These are phyloP conservation scores for Hecatera dysodea DNA, from an alignment of 2,888 invertebrate species.

Conservation along the genomic window DNA sequence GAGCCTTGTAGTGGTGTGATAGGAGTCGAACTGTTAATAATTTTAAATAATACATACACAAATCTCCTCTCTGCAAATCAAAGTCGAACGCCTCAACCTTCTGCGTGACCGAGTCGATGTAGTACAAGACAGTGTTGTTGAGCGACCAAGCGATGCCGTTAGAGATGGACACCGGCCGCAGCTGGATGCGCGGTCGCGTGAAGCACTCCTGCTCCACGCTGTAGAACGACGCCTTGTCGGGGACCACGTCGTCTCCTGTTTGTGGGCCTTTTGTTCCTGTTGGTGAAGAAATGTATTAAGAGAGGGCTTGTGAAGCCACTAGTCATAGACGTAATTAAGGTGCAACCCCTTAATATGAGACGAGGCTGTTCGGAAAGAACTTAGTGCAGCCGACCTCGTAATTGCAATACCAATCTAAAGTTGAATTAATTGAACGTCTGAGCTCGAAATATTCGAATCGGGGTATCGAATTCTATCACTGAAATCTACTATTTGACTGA, in stretches of 20 bases:
- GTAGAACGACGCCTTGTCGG: slow-evolving; percentile 91
- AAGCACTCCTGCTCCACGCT: slow-evolving; percentile 81
- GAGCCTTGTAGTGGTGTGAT: too few species aligned
- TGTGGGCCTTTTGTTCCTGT: slow-evolving; percentile 92
- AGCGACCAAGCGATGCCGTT: slow-evolving; percentile 94
- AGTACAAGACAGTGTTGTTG: slow-evolving; percentile 93
- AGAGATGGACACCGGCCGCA: slow-evolving; percentile 91
- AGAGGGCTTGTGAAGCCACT: too few species aligned
- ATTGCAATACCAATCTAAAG: too few species aligned
- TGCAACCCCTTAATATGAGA: too few species aligned
- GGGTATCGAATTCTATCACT: too few species aligned
- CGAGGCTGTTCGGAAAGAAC: too few species aligned
- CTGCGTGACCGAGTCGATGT: slow-evolving; percentile 93
- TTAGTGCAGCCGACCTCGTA: too few species aligned
- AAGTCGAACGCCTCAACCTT: slow-evolving; percentile 93
- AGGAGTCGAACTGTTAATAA: too few species aligned
- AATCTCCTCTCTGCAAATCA: slow-evolving; percentile 82
- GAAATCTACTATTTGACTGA: too few species aligned
- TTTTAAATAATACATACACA: slow-evolving; percentile 72
- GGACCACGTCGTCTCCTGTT: slow-evolving; percentile 83
- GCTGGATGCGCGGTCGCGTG: slow-evolving; percentile 69
- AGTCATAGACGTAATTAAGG: too few species aligned
- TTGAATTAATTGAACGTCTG: too few species aligned
- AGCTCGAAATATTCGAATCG: too few species aligned
- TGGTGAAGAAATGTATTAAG: neutral